Evolutionary conservation across 2,888 invertebrate genomes (phyloP).

Genomic region (Lagria hirta): DNA sequence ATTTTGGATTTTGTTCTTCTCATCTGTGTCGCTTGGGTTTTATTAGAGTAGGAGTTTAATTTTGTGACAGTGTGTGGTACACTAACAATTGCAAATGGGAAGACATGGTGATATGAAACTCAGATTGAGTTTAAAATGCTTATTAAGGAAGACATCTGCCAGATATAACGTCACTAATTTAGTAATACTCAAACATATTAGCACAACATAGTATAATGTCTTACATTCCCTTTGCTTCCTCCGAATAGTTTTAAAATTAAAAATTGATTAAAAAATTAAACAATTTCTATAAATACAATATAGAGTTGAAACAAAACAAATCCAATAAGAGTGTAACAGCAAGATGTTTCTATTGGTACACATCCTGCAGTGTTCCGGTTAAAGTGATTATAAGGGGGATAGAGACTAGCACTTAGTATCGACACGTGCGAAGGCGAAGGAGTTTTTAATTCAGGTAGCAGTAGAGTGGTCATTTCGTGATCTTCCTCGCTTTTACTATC

Average conservation of each 20-base stretch:
- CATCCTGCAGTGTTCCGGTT: conserved; percentile 35
- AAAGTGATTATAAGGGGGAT: conserved; percentile 46
- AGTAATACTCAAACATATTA: conserved; percentile 22
- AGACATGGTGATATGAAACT: conserved; percentile 47
- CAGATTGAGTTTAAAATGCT: conserved; percentile 39
- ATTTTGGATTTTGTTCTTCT: too few relatives aligned
- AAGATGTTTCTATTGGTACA: conserved; percentile 30
- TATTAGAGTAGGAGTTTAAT: too few relatives aligned
- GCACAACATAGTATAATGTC: conserved; percentile 25
- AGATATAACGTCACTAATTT: conserved; percentile 34
- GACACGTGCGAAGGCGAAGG: conserved; percentile 40
- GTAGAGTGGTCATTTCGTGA: conserved; percentile 44
- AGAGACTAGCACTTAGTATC: conserved; percentile 43
- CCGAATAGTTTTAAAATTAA: conserved; percentile 25
- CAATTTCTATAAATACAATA: conserved; percentile 26
- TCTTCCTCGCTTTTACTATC: conserved; percentile 44
- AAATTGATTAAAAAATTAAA: conserved; percentile 21
- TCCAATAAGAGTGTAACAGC: conserved; percentile 31
- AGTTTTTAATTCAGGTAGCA: conserved; percentile 43
- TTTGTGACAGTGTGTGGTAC: too few relatives aligned
- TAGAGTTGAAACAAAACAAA: conserved; percentile 30
- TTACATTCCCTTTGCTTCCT: conserved; percentile 34
- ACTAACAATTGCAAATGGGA: conserved; percentile 34
- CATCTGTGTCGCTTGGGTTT: too few relatives aligned
- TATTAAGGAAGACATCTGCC: conserved; percentile 46